Percentiles rank a stretch among this genome's conserved stretches.
Evolutionary conservation across 2,888 invertebrate species (phyloP).

Genomic region (Sepiola atlantica): DNA sequence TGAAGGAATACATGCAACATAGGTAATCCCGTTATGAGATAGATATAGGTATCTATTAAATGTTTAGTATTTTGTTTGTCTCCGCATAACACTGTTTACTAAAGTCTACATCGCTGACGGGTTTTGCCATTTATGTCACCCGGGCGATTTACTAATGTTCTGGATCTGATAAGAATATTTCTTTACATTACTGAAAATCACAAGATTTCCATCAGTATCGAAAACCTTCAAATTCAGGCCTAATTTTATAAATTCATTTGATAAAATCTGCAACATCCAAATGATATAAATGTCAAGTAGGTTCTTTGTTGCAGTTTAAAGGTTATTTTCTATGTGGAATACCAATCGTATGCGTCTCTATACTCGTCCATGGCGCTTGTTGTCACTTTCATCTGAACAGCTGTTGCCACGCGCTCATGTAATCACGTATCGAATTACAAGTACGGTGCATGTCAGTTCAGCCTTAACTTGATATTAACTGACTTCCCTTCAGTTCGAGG

Average conservation of each 20-base stretch:
- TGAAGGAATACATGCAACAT: too few relatives aligned
- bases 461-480: conserved; percentile 12
- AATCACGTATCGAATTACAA: neutral
- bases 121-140: too few relatives aligned
- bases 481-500: neutral
- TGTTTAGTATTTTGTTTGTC: too few relatives aligned
- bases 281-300: neutral
- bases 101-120: too few relatives aligned
- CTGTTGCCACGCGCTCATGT: neutral
- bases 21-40: too few relatives aligned
- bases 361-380: neutral
- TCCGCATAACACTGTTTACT: too few relatives aligned
- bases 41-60: too few relatives aligned
- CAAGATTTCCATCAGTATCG: neutral
- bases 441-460: neutral
- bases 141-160: too few relatives aligned
- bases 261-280: neutral
- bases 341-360: neutral
- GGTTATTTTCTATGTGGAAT: neutral
- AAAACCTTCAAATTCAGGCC: neutral
- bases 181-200: neutral
- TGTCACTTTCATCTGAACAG: neutral
- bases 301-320: neutral
- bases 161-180: neutral
- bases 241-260: neutral